Evolutionary conservation across 2,113 vertebrate genomes (phyloP).

Genomic region (Heterotilapia buettikoferi): DNA sequence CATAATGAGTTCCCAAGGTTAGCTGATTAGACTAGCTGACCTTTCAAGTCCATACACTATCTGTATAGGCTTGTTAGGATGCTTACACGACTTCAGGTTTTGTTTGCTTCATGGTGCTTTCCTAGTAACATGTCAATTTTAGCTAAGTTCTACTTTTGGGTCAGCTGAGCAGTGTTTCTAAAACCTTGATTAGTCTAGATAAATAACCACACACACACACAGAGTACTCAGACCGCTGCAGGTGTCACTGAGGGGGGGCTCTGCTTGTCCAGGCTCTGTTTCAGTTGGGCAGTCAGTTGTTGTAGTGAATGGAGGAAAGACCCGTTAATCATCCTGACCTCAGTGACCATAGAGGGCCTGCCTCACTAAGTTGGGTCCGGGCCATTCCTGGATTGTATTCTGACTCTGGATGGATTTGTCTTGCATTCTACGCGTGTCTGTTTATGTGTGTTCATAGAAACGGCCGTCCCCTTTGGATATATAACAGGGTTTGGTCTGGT

Average conservation of each 20-base stretch:
- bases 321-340: conserved; percentile 20
- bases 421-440: background rate
- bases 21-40: background rate
- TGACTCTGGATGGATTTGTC: conserved; percentile 7
- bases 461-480: conserved; percentile 46
- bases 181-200: background rate
- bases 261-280: background rate
- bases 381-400: conserved; percentile 22
- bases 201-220: background rate
- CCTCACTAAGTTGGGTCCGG: conserved; percentile 4
- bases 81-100: background rate
- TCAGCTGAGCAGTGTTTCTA: background rate
- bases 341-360: background rate
- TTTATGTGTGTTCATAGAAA: conserved; percentile 30
- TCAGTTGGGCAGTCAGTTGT: conserved; percentile 1
- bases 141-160: background rate
- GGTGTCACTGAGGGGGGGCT: background rate
- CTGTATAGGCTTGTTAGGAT: background rate
- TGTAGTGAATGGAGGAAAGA: background rate
- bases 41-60: background rate
- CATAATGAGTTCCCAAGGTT: background rate
- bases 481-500: conserved; percentile 20
- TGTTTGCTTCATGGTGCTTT: background rate
- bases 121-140: background rate
- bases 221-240: fast-evolving